Evolutionary conservation across 2,113 vertebrate species (phyloP).

Genomic region (Etheostoma spectabile): DNA sequence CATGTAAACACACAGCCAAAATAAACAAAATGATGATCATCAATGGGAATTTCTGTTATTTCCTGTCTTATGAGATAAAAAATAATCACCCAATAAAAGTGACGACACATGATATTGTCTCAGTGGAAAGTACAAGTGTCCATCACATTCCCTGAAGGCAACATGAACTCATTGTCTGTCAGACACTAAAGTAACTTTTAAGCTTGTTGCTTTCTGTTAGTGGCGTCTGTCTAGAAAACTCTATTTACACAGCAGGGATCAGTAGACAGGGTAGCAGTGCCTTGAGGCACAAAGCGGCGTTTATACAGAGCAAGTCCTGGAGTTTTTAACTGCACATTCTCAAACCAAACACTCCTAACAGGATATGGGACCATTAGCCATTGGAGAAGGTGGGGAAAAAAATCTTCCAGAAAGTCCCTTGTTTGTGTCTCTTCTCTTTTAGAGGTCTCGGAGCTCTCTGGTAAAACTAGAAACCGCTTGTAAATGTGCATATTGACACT

Average conservation of each 20-base stretch:
- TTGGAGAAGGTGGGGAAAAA: constrained; percentile 29
- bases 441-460: constrained; percentile 44
- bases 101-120: constrained; percentile 32
- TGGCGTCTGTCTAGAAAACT: constrained; percentile 59
- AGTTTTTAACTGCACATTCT: constrained; percentile 65
- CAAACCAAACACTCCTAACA: constrained; percentile 69
- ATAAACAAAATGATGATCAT: constrained; percentile 31
- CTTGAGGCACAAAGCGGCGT: constrained; percentile 56
- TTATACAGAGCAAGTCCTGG: constrained; percentile 58
- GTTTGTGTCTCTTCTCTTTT: constrained; percentile 56
- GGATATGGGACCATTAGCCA: constrained; percentile 58
- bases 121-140: constrained; percentile 33
- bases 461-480: constrained; percentile 51
- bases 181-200: constrained; percentile 23
- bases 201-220: constrained; percentile 46
- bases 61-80: neutral
- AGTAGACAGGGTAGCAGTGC: constrained; percentile 52
- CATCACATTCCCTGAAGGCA: constrained; percentile 10
- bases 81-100: constrained; percentile 11
- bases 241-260: constrained; percentile 70
- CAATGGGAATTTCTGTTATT: constrained; percentile 13
- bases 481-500: constrained; percentile 71
- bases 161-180: constrained; percentile 51
- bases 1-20: neutral
- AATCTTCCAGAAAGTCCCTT: constrained; percentile 67